Conservation (phyloP, 1,140 invertebrate species). For the Bombus confusus region DNA sequence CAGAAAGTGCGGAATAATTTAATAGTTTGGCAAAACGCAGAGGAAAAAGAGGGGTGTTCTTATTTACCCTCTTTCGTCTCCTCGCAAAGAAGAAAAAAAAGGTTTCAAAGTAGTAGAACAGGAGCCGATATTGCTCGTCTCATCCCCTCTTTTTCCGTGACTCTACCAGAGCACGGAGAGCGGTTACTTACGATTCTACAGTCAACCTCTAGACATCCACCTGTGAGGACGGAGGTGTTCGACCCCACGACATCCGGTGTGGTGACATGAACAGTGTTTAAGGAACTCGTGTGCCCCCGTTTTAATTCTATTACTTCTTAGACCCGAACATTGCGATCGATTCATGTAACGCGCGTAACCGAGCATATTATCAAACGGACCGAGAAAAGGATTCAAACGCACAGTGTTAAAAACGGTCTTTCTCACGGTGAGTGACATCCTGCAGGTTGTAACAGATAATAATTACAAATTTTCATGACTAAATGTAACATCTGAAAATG, state of each 20-base stretch:
- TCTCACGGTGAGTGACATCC: conserved; percentile 61
- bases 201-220: conserved; percentile 82
- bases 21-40: not conserved
- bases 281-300: conserved; percentile 69
- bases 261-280: conserved; percentile 79
- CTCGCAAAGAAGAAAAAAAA: conserved; percentile 51
- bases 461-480: not conserved
- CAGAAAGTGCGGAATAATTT: no score
- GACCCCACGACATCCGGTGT: conserved; percentile 78
- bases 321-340: conserved; percentile 20
- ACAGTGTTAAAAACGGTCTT: conserved; percentile 43
- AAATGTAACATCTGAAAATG: not conserved
- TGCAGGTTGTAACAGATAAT: not conserved
- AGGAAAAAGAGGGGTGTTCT: conserved; percentile 1
- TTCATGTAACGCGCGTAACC: conserved; percentile 57
- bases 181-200: conserved; percentile 80
- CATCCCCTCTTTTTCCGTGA: conserved; percentile 60
- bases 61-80: conserved; percentile 50
- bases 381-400: conserved; percentile 50
- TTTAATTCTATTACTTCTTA: conserved; percentile 31
- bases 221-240: conserved; percentile 81
- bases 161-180: conserved; percentile 72
- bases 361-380: conserved; percentile 36
- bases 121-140: conserved; percentile 56
- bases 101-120: conserved; percentile 58